These are phyloP conservation scores for Ormyrus thymus DNA, from an alignment of 2,888 invertebrate species.

Conservation along the genomic window DNA sequence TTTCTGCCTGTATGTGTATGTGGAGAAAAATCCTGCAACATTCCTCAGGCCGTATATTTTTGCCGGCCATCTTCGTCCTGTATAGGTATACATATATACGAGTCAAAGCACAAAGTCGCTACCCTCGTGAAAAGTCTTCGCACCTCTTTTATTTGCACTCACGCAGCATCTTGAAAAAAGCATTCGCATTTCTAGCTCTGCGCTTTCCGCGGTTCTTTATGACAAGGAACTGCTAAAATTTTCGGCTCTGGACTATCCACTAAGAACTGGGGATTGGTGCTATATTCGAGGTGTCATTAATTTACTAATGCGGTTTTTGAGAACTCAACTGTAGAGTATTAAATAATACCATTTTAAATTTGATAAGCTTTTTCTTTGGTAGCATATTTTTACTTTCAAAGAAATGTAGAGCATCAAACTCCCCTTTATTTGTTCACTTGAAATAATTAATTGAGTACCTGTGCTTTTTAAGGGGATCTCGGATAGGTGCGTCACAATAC, in stretches of 20 bases:
- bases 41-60: conserved; percentile 52
- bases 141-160: conserved; percentile 28
- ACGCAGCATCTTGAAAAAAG: conserved; percentile 18
- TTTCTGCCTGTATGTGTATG: background rate
- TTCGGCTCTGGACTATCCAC: background rate
- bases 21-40: conserved; percentile 55
- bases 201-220: background rate
- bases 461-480: no score
- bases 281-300: background rate
- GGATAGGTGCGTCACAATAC: no score
- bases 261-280: background rate
- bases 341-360: no score
- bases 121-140: conserved; percentile 38
- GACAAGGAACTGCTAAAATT: background rate
- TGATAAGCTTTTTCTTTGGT: no score
- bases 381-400: no score
- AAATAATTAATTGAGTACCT: no score
- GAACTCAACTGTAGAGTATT: no score
- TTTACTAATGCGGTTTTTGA: no score
- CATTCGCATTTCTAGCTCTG: no score
- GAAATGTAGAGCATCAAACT: no score
- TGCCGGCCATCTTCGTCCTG: conserved; percentile 8
- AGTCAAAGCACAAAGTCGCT: background rate
- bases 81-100: background rate
- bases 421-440: no score